phyloP scores from a whole-genome alignment of 2,888 invertebrate species.

The Teleiodes luculella region DNA sequence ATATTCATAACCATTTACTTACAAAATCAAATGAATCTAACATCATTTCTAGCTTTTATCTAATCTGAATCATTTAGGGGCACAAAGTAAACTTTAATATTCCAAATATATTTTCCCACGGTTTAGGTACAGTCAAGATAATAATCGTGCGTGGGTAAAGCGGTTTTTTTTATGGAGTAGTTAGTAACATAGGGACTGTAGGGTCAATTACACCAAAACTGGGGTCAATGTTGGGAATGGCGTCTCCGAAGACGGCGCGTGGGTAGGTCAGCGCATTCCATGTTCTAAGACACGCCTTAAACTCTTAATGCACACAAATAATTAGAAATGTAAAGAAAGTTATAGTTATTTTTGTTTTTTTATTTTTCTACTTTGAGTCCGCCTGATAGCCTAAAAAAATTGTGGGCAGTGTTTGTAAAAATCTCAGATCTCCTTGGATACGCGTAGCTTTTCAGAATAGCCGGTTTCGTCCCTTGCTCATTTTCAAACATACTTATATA shows the following conservation, averaged over 20 bases:
- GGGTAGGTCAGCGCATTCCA: constrained; percentile 23
- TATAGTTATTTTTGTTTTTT: too few species aligned
- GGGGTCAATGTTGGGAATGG: constrained; percentile 17
- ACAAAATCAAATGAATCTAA: not conserved
- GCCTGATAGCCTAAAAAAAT: too few species aligned
- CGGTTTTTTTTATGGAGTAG: not conserved
- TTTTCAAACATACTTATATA: too few species aligned
- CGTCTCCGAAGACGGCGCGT: constrained; percentile 16
- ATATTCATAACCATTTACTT: constrained; percentile 6
- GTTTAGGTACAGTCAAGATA: not conserved
- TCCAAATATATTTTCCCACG: constrained; percentile 5
- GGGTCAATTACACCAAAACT: constrained; percentile 20
- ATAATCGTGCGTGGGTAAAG: constrained; percentile 4
- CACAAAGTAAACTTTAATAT: not conserved
- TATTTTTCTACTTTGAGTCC: too few species aligned
- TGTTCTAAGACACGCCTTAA: not conserved
- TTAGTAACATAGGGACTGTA: constrained; percentile 7
- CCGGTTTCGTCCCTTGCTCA: too few species aligned
- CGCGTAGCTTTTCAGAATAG: too few species aligned
- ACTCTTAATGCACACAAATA: too few species aligned
- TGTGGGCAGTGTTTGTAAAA: too few species aligned
- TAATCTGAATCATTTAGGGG: too few species aligned
- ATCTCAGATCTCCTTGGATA: too few species aligned
- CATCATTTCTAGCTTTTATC: constrained; percentile 1
- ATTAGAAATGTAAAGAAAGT: too few species aligned